These are phyloP conservation scores for Turritopsis rubra DNA, from an alignment of 30 jellyfish, hydroid and myxozoan species.

Conservation along the genomic window DNA sequence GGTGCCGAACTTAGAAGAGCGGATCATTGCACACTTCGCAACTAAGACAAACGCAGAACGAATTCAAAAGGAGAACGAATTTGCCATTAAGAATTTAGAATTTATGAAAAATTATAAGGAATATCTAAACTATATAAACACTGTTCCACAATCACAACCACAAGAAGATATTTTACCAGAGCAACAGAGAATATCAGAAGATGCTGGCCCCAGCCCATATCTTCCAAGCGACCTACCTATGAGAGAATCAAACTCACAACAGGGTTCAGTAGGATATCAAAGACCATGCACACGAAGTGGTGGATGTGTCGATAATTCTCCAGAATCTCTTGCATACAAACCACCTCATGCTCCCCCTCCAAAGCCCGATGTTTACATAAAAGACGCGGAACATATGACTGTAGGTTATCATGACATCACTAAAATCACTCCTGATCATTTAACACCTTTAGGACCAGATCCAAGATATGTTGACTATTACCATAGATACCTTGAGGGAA, in stretches of 20 bases:
- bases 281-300: slow-evolving; percentile 40
- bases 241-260: slow-evolving; percentile 11
- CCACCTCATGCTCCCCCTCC: slow-evolving; percentile 26
- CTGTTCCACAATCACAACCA: slow-evolving; percentile 28
- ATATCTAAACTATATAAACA: slow-evolving; percentile 20
- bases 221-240: background rate
- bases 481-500: slow-evolving; percentile 29
- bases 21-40: slow-evolving; percentile 70
- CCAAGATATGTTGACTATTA: slow-evolving; percentile 37
- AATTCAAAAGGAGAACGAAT: slow-evolving; percentile 43
- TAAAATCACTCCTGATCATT: slow-evolving; percentile 28
- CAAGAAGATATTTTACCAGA: slow-evolving; percentile 31
- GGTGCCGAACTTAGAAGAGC: slow-evolving; percentile 74
- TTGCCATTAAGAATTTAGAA: slow-evolving; percentile 69
- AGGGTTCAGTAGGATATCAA: slow-evolving; percentile 11
- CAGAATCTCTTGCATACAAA: slow-evolving; percentile 19
- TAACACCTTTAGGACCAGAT: slow-evolving; percentile 33
- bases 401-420: slow-evolving; percentile 24
- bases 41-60: slow-evolving; percentile 44
- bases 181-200: slow-evolving; percentile 22
- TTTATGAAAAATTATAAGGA: slow-evolving; percentile 79
- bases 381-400: slow-evolving; percentile 6
- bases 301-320: slow-evolving; percentile 11
- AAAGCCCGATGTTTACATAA: slow-evolving; percentile 5
- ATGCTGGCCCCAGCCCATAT: background rate